Base-by-base conservation (phyloP, 2,797 vertebrate species). In the Neoniphon sammara region DNA sequence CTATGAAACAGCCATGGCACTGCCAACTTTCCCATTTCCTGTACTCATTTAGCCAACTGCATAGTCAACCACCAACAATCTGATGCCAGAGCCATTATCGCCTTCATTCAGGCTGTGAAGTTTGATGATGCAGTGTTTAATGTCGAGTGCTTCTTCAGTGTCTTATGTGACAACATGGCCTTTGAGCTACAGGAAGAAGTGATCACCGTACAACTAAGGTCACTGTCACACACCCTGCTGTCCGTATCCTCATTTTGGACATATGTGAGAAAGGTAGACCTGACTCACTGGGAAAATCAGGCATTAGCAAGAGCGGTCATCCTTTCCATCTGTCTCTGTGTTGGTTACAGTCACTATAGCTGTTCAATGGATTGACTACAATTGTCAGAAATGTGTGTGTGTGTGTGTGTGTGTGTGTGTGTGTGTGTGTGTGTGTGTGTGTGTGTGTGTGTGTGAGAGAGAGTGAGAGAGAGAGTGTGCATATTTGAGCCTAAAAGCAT, bases 11-110 rank as follows among this genome's bases (percentile, higher is more conserved):
- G 34, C 76, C 34, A 49, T 39, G 47, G 63, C 52, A 50, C 80
- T 88, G 86, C 87, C 86, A 89, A 77, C 77, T 73, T 81, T 81
- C 72, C 79, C 75, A 85, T 91, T 85, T 88, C 66, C 69, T 69
- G 17, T 0, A 10, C 68, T 84, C 79, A 85, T 84, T 87, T 78
- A 85, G 77, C 85, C 65, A 14, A 75, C 73, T 81, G 60, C 2
- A n/a, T 81, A 84, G 75, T 79, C 70, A 81, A 64, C 61, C 77
- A 75, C 66, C 73, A 73, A 20, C 69, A 67, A 52, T 61, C 72
- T 75, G 72, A 89, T 66, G 68, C 70, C 66, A 71, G 62, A 72
- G 82, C 72, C 75, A 85, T 80, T 82, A 74, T 62, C 60, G 68
- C 66, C 69, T 75, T 75, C 20, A 69, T 17, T 46, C 14, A 4